phyloP scores from a whole-genome alignment of 2,113 vertebrate genomes.

The Centropristis striata region DNA sequence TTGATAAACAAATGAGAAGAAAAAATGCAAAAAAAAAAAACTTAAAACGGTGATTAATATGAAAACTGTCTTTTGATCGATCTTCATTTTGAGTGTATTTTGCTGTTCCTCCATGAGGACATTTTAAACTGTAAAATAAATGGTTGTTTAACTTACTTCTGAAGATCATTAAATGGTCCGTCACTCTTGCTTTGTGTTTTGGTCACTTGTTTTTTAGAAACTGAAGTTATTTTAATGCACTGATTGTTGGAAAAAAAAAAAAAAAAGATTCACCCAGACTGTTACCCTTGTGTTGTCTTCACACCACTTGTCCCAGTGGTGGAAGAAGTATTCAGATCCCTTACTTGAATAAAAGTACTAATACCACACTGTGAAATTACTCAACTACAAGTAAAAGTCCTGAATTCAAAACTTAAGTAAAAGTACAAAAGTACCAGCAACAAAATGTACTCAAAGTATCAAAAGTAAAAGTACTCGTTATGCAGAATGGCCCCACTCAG shows the following conservation, averaged over 20 bases:
- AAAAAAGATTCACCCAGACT: not conserved
- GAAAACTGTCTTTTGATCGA: constrained; percentile 84
- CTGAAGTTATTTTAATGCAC: not conserved
- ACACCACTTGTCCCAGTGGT: too few relatives aligned
- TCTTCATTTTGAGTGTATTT: constrained; percentile 87
- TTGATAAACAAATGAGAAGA: constrained; percentile 75
- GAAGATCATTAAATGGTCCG: constrained; percentile 88
- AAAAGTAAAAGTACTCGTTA: too few relatives aligned
- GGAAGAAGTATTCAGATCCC: too few relatives aligned
- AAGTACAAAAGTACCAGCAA: too few relatives aligned
- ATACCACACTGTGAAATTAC: too few relatives aligned
- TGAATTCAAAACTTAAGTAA: too few relatives aligned
- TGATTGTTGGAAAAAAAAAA: not conserved
- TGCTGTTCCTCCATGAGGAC: constrained; percentile 90
- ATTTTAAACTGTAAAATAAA: constrained; percentile 89
- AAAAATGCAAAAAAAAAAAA: constrained; percentile 64
- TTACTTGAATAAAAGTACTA: too few relatives aligned
- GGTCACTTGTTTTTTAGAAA: constrained; percentile 37
- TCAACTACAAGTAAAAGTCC: too few relatives aligned
- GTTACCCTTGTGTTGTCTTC: too few relatives aligned
- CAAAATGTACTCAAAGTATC: too few relatives aligned
- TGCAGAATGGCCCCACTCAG: too few relatives aligned
- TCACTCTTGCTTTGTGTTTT: constrained; percentile 70
- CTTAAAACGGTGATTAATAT: constrained; percentile 79
- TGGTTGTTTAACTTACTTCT: constrained; percentile 87